Conservation (phyloP, 2,113 vertebrate species). For the Hippocampus barbouri region DNA sequence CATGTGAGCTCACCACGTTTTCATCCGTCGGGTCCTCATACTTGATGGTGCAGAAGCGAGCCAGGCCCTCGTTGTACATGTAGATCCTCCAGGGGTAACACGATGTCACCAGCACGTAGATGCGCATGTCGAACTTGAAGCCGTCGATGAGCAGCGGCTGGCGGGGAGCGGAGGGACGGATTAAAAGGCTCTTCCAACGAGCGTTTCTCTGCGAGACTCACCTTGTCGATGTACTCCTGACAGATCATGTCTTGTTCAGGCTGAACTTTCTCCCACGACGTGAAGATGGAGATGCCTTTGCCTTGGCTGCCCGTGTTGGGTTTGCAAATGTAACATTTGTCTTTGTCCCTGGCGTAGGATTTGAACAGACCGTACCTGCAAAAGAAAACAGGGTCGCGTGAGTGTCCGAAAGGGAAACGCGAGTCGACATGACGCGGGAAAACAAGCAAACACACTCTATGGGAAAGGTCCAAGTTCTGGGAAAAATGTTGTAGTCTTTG, state of each 20-base stretch:
- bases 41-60: constrained; percentile 6
- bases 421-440: neutral
- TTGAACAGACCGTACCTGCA: constrained; percentile 2
- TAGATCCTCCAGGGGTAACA: constrained; percentile 10
- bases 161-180: neutral
- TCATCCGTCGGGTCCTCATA: neutral
- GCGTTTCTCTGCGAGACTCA: neutral
- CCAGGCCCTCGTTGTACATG: constrained; percentile 8
- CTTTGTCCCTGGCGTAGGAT: constrained; percentile 6
- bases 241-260: constrained; percentile 4
- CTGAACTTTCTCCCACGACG: constrained; percentile 8
- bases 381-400: neutral
- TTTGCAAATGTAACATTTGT: constrained; percentile 11
- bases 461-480: constrained; percentile 6
- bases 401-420: neutral
- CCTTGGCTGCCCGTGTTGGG: constrained; percentile 7
- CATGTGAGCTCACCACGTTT: neutral
- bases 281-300: constrained; percentile 10
- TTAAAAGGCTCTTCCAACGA: too few relatives aligned
- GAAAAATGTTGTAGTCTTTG: constrained; percentile 13
- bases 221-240: constrained; percentile 8
- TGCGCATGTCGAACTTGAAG: constrained; percentile 9
- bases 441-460: constrained; percentile 4
- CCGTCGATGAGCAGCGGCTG: constrained; percentile 9
- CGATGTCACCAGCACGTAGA: constrained; percentile 9